A percentile compares a stretch with the other conserved stretches of the same genome.
Conservation (phyloP, 1,140 invertebrate genomes). For the Neotoxoptera formosana region DNA sequence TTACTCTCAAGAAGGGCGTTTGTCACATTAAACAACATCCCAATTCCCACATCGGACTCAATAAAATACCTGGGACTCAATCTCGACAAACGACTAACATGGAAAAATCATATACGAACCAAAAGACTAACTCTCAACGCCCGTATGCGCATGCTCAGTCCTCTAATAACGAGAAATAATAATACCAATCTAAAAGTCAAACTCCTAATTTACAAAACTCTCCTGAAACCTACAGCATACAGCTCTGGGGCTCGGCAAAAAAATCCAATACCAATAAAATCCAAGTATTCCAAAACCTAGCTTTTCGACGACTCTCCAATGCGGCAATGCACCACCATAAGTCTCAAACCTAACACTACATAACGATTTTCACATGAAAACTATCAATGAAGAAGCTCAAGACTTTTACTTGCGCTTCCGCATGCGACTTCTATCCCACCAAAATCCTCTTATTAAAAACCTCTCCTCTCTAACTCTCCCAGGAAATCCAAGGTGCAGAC, state of each 20-base stretch:
- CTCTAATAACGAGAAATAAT: background rate
- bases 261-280: too few species aligned
- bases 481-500: background rate
- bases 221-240: background rate
- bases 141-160: too few species aligned
- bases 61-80: too few species aligned
- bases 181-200: background rate
- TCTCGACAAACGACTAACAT: too few species aligned
- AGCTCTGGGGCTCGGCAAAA: background rate
- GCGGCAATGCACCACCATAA: background rate
- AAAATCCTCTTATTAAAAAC: background rate
- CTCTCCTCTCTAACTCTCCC: background rate
- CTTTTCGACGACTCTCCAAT: constrained; percentile 8
- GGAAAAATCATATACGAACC: too few species aligned
- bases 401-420: background rate
- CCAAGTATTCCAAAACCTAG: constrained; percentile 35
- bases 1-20: too few species aligned
- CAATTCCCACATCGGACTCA: too few species aligned
- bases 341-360: background rate
- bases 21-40: too few species aligned
- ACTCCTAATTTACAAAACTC: background rate
- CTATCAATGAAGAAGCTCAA: background rate
- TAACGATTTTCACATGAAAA: constrained; percentile 6
- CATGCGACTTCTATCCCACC: background rate
- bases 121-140: too few species aligned